phyloP scores from a whole-genome alignment of 2,113 vertebrate species.

The Pampusana beccarii region DNA sequence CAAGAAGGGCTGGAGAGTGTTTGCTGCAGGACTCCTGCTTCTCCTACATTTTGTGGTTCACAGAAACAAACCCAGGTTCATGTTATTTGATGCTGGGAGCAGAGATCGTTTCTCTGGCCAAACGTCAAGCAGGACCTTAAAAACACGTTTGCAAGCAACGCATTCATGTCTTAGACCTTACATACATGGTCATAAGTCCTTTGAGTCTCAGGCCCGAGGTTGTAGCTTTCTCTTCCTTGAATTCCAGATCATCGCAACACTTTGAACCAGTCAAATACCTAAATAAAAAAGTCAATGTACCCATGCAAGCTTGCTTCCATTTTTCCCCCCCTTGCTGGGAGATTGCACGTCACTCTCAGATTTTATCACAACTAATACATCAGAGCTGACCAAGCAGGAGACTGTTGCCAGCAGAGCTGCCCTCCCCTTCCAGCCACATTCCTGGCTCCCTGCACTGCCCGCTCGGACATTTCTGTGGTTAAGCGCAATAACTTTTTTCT shows the following conservation, averaged over 20 bases:
- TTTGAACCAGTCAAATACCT: neutral
- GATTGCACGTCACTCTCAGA: neutral
- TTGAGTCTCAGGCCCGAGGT: neutral
- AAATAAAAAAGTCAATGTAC: fast-evolving
- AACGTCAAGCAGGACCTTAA: neutral
- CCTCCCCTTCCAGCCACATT: neutral
- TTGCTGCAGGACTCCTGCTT: neutral
- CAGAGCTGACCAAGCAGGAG: neutral
- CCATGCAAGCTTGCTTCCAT: neutral
- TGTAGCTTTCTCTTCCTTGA: neutral
- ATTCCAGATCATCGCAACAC: neutral
- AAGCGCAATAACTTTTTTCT: neutral
- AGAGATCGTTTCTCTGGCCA: neutral
- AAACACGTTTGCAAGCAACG: fast-evolving
- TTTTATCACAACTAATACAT: neutral
- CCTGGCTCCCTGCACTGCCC: neutral
- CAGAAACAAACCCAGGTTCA: neutral
- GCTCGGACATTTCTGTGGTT: neutral
- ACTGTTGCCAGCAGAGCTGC: neutral
- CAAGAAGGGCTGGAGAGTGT: neutral
- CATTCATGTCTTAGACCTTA: neutral
- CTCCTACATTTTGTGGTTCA: neutral
- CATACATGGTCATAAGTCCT: neutral
- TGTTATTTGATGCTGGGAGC: neutral
- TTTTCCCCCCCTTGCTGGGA: neutral